phyloP scores from a whole-genome alignment of 2,113 vertebrate genomes.

The Nannospalax galili region DNA sequence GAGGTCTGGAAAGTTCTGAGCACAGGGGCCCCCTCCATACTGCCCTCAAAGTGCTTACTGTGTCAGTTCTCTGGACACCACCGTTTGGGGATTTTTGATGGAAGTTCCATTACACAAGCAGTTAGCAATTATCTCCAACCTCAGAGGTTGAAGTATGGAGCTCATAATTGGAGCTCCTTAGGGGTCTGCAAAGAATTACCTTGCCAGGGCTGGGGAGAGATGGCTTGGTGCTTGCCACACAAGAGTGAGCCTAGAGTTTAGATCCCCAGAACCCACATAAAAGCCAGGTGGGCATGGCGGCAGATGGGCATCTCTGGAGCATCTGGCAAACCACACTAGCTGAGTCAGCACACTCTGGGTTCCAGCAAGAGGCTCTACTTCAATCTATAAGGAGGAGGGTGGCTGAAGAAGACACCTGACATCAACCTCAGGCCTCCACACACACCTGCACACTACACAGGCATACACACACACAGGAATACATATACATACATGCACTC shows the following conservation, averaged over 20 bases:
- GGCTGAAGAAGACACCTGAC: not conserved
- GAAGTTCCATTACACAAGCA: not conserved
- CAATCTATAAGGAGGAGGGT: not conserved
- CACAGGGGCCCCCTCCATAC: not conserved
- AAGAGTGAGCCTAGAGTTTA: no score
- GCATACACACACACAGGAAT: not conserved
- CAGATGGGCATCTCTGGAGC: not conserved
- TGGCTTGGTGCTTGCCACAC: no score
- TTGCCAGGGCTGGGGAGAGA: not conserved
- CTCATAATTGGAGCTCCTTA: no score
- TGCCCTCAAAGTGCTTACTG: not conserved
- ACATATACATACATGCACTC: not conserved
- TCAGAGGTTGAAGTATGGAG: not conserved
- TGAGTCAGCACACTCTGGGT: not conserved
- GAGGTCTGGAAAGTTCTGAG: not conserved
- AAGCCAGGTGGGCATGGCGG: no score
- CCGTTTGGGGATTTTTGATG: not conserved
- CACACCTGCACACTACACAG: not conserved
- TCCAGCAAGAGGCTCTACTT: not conserved
- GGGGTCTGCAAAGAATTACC: not conserved
- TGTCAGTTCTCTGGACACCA: not conserved
- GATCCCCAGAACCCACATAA: not conserved
- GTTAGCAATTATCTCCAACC: not conserved
- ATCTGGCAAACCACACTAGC: not conserved
- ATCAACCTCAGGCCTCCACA: not conserved